phyloP scores from a whole-genome alignment of 2,113 vertebrate genomes.

The Microcebus jonahi region DNA sequence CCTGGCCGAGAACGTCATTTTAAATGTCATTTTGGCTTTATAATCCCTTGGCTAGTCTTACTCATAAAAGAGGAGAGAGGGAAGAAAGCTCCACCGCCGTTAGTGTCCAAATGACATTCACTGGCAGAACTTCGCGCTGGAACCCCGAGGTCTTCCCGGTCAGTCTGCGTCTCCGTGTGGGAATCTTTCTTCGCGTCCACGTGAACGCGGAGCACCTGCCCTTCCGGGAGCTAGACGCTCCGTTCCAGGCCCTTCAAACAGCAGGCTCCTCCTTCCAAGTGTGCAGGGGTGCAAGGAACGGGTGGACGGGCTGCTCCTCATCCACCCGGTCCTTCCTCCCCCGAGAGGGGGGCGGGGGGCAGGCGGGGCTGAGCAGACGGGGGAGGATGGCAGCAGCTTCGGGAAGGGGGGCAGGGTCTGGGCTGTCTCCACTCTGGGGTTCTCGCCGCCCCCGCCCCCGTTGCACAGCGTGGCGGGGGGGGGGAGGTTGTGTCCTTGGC shows the following conservation, averaged over 20 bases:
- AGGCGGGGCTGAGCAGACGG: neutral
- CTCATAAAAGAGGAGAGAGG: neutral
- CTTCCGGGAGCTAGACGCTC: too few relatives aligned
- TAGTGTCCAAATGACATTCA: neutral
- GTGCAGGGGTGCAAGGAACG: fast-evolving
- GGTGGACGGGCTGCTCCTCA: fast-evolving
- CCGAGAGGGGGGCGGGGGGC: fast-evolving
- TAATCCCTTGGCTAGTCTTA: neutral
- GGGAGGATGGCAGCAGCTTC: too few relatives aligned
- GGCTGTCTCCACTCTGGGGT: neutral
- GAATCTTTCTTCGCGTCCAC: neutral
- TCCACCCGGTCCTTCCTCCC: neutral
- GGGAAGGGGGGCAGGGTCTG: neutral
- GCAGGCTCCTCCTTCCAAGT: neutral
- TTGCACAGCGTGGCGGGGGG: neutral
- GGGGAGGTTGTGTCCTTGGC: conserved; percentile 42
- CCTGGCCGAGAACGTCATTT: neutral
- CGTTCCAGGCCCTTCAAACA: too few relatives aligned
- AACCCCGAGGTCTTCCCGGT: neutral
- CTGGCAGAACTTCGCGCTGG: neutral
- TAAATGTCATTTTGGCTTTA: neutral
- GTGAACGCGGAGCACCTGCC: neutral
- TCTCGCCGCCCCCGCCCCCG: neutral
- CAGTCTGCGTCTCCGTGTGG: neutral
- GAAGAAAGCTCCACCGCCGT: neutral